These are phyloP conservation scores for Drosophila lacertosa DNA, from an alignment of 1,140 invertebrate species.

Conservation along the genomic window DNA sequence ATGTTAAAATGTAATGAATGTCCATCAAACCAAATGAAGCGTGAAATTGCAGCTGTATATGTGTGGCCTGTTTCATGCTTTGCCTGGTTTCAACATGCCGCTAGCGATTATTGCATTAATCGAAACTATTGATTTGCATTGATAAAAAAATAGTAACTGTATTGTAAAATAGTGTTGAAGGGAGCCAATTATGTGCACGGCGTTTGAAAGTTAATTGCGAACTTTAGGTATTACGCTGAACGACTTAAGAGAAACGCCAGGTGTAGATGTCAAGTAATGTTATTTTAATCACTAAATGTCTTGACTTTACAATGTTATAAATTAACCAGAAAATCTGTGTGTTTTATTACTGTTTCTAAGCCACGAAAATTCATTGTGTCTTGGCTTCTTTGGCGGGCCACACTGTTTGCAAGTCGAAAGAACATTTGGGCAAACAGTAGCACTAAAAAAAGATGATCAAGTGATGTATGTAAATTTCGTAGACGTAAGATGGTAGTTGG, in stretches of 20 bases:
- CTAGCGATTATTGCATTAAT: not conserved
- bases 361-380: slow-evolving; percentile 38
- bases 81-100: slow-evolving; percentile 18
- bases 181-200: slow-evolving; percentile 8
- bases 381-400: slow-evolving; percentile 61
- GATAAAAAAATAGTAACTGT: too few species aligned
- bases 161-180: too few species aligned
- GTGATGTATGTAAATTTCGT: slow-evolving; percentile 10
- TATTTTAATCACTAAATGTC: slow-evolving; percentile 21
- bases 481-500: not conserved
- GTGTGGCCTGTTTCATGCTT: slow-evolving; percentile 38
- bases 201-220: not conserved
- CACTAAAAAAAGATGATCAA: slow-evolving; percentile 70
- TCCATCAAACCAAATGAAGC: slow-evolving; percentile 39
- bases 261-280: slow-evolving; percentile 9
- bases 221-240: not conserved
- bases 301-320: slow-evolving; percentile 26
- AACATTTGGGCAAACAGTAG: slow-evolving; percentile 64
- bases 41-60: slow-evolving; percentile 45
- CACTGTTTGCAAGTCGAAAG: slow-evolving; percentile 75
- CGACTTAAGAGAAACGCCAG: slow-evolving; percentile 28
- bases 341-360: not conserved
- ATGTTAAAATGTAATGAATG: not conserved
- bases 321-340: slow-evolving; percentile 23
- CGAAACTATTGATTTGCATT: too few species aligned